A percentile compares a stretch with the other conserved stretches of the same genome.
These are phyloP conservation scores for Aphelocoma californica DNA, from an alignment of 2,797 vertebrate species.

Conservation along the genomic window DNA sequence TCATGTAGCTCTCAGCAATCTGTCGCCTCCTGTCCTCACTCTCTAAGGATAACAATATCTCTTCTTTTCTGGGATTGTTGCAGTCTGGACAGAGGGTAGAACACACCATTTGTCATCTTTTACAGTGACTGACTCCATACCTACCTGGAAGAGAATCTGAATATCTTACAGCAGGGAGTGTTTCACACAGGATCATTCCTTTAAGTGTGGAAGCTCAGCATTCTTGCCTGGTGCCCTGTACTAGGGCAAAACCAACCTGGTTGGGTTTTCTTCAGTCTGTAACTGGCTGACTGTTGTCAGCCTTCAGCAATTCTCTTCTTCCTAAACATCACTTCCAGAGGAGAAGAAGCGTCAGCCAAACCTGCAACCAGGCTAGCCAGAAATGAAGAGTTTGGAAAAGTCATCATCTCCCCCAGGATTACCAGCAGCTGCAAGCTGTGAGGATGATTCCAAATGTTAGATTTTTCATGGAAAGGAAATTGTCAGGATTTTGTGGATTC, in stretches of 20 bases:
- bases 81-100: background rate
- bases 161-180: background rate
- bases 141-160: background rate
- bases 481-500: background rate
- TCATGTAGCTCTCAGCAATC: background rate
- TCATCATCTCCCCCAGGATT: background rate
- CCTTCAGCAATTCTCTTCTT: background rate
- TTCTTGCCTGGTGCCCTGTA: background rate
- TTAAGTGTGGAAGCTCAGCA: background rate
- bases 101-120: background rate
- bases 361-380: background rate
- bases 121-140: background rate
- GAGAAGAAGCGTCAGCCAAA: background rate
- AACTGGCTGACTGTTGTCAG: background rate
- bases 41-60: background rate
- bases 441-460: background rate
- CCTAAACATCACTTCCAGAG: background rate
- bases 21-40: background rate
- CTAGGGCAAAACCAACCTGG: background rate
- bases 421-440: background rate
- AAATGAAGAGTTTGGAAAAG: background rate
- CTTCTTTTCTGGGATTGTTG: background rate
- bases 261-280: background rate
- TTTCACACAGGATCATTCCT: background rate
- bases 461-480: background rate